Evolutionary conservation across 2,888 invertebrate species (phyloP), one percentile per base, ranked within the genome.

Genomic region (Hecatera dysodea): DNA sequence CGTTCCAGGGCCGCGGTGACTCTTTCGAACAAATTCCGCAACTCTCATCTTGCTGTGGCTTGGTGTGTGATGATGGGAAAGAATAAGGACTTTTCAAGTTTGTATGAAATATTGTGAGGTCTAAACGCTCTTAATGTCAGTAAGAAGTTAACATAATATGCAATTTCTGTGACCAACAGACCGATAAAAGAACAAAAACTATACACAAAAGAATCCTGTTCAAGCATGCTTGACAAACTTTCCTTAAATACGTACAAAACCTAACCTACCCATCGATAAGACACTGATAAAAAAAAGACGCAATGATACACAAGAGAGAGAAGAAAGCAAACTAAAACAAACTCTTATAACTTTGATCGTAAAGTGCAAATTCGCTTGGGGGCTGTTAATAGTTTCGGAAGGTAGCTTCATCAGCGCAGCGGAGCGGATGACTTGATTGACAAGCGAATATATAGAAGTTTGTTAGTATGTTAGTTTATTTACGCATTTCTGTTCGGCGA

Each of bases 351-450:
- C 24, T 65, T 56, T 9, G 2, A 27, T 0, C 1, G 22, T 72
- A 84, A 68, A 75, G 83, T 78, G 33, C 22, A 60, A 61, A 81
- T 65, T 74, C 69, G 72, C 72, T 70, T 77, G 77, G 61, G 66
- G 52, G 36, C 39, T 60, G 64, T 73, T 70, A 72, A 84, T 79
- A 76, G 68, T 76, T 79, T 65, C 24, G 27, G 53, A 72, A 72
- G 72, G 64, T 55, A 69, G 50, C 50, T 60, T 55, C 56, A 62
- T 69, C 67, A 69, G 42, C 60, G 82, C 75, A 75, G 67, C 68
- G 71, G 61, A 75, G 77, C 82, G 80, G 69, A 60, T 70, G 53
- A 36, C 39, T 77, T 80, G 84, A 82, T 75, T 73, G 85, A 80
- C 85, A 63, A 42, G 56, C 59, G 75, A 75, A 76, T 76, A 56